Evolutionary conservation across 2,113 vertebrate species (phyloP), one percentile per base, ranked within the genome.

Genomic region (Chroicocephalus ridibundus): DNA sequence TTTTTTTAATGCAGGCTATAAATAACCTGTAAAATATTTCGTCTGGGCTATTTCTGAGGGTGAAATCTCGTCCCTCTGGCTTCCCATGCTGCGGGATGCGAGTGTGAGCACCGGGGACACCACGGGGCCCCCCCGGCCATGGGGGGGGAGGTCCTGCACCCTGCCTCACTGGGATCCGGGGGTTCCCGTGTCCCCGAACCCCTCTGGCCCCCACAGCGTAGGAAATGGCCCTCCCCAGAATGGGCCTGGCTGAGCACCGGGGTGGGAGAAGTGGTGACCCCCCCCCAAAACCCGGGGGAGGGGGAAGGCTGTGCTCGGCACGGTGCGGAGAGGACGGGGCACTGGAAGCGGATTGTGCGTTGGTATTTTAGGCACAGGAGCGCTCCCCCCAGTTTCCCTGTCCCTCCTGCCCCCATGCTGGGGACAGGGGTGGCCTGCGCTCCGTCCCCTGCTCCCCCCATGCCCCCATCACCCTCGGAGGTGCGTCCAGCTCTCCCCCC

Each of bases 1-100:
- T 38, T 90, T 88, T 80, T 86, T 76, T 26, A 65, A 82, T 40
- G 44, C 38, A 8, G 66, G 60, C 95, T 96, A 75, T 90, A 93
- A 96, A 96, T 95, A 96, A 94, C 79, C 68, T 27, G 88, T 55
- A 62, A 88, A 92, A 77, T 88, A 94, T 90, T 95, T 90, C 3
- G 17, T 76, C 79, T 38, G 62, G 71, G 58, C 82, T 82, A 34
- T 77, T 94, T 66, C 78, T 46, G 70, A 86, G 84, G 91, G 55
- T 71, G 58, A 91, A 78, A 85, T 52, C 70, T 91, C 44, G 7
- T 57, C 72, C 80, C 68, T 80, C 65, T 5, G 3, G 40, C 87
- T 82, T 79, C 69, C 74, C n/a, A 20, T 38, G 66, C 70, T 0
- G 1, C 3, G 1, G 82, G 79, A 77, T 5, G 2, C 25, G 69